Evolutionary conservation across 2,113 vertebrate species (phyloP).

Genomic region (Edolisoma coerulescens): DNA sequence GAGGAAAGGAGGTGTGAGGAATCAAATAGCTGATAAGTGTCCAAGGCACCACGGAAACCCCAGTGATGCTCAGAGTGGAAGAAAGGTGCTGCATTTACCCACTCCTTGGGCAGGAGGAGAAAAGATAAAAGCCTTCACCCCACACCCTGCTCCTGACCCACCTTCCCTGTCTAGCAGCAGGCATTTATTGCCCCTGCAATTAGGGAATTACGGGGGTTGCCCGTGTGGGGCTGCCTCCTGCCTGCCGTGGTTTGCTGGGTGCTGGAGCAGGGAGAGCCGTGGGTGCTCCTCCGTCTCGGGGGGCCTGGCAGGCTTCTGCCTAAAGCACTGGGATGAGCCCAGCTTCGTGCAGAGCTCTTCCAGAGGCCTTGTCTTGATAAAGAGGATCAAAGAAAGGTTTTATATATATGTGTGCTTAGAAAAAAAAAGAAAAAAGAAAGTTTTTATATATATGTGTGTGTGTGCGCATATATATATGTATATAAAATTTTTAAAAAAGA

Average conservation of each 20-base stretch:
- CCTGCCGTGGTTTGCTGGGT: not conserved
- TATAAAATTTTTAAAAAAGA: not conserved
- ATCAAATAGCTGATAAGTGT: no score
- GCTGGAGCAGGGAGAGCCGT: not conserved
- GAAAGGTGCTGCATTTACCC: not conserved
- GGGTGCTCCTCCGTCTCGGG: not conserved
- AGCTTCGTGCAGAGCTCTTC: not conserved
- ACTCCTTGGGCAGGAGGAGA: not conserved
- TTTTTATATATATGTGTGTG: not conserved
- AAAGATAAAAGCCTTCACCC: not conserved
- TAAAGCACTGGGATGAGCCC: not conserved
- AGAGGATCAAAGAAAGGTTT: not conserved
- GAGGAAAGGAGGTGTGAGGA: not conserved
- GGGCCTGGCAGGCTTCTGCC: not conserved
- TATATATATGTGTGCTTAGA: no score
- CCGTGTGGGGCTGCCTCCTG: not conserved
- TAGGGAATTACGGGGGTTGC: not conserved
- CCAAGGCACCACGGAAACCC: not conserved
- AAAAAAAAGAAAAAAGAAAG: no score
- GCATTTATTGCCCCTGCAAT: rapidly evolving
- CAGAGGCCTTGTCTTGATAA: not conserved
- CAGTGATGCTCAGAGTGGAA: not conserved
- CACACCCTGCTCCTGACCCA: not conserved
- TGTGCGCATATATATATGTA: not conserved
- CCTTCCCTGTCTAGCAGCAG: no score